Evolutionary conservation across 2,888 invertebrate species (phyloP).

Genomic region (Parascotia fuliginaria): DNA sequence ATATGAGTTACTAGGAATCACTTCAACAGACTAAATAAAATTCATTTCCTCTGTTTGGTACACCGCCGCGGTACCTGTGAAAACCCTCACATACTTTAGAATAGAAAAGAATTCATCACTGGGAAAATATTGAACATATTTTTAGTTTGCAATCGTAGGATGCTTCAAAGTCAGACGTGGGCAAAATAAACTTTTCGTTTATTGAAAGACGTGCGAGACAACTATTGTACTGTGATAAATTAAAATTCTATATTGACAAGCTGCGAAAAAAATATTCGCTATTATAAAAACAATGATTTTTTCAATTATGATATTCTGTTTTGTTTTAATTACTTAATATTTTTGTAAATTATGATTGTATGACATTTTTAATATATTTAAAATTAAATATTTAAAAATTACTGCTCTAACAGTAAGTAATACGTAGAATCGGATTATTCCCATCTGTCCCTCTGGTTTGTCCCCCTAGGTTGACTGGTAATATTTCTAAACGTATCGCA

Average conservation of each 20-base stretch:
- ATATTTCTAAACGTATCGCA: too few species aligned
- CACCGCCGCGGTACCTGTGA: constrained; percentile 19
- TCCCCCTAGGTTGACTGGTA: too few species aligned
- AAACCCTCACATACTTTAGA: constrained; percentile 54
- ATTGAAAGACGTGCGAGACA: constrained; percentile 59
- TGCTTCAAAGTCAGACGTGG: constrained; percentile 70
- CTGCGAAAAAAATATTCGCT: constrained; percentile 30
- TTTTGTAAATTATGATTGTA: too few species aligned
- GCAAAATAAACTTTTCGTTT: constrained; percentile 70
- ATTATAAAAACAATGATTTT: too few species aligned
- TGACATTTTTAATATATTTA: too few species aligned
- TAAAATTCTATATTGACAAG: constrained; percentile 47
- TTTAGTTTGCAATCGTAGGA: constrained; percentile 70
- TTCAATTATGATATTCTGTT: too few species aligned
- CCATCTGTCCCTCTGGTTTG: too few species aligned
- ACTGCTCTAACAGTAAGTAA: too few species aligned
- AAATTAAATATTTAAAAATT: too few species aligned
- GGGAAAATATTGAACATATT: constrained; percentile 70
- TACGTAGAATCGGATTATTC: too few species aligned
- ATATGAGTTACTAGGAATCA: constrained; percentile 39
- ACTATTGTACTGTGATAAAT: constrained; percentile 51
- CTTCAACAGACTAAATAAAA: constrained; percentile 44
- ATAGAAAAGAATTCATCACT: constrained; percentile 62
- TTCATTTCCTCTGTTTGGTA: constrained; percentile 52
- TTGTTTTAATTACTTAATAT: too few species aligned